Percentiles rank a stretch among this genome's conserved stretches.
Evolutionary conservation across 2,888 invertebrate species (phyloP).

Genomic region (Apamea monoglypha): DNA sequence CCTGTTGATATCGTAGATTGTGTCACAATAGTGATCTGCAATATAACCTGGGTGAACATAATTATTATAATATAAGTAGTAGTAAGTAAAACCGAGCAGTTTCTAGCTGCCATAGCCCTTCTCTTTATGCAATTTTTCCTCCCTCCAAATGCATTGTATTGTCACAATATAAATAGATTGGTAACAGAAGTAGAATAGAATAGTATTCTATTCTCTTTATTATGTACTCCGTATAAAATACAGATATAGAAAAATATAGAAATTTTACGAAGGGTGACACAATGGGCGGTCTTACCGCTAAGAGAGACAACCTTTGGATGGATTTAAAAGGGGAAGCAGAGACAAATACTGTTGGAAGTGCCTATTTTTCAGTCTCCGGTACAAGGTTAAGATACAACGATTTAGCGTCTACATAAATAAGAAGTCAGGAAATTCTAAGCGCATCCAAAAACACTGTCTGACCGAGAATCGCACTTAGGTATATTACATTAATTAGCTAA

Average conservation of each 20-base stretch:
- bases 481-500: not conserved
- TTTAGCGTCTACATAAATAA: not conserved
- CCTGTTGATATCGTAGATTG: not conserved
- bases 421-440: not conserved
- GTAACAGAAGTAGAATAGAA: not conserved
- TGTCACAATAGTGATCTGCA: not conserved
- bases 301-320: no score
- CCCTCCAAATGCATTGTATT: not conserved
- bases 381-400: no score
- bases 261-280: no score
- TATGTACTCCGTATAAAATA: no score
- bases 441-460: not conserved
- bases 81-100: not conserved
- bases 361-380: no score
- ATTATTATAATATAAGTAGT: conserved; percentile 8
- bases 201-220: no score
- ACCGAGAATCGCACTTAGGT: not conserved
- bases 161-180: not conserved
- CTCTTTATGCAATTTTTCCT: not conserved
- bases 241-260: no score
- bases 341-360: no score
- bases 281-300: no score
- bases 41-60: not conserved
- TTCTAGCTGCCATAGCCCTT: not conserved
- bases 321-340: no score